Percentiles rank a stretch among this genome's conserved stretches.
phyloP scores from a whole-genome alignment of 1,140 invertebrate genomes.

The Polypedilum pembai region DNA sequence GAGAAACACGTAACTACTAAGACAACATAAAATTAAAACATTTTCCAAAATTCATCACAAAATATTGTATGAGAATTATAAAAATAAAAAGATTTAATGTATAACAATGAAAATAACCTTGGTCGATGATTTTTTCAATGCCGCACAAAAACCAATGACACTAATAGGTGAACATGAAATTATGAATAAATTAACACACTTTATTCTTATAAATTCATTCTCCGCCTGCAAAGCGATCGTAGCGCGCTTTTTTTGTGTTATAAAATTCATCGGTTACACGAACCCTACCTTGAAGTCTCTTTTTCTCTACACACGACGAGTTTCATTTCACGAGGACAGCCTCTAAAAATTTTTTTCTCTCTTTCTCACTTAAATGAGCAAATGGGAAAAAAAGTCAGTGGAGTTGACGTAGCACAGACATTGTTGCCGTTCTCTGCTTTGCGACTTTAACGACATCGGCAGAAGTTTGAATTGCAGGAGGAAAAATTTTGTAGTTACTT shows the following conservation, averaged over 20 bases:
- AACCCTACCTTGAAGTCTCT: background rate
- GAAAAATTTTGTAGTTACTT: constrained; percentile 25
- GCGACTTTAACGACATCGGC: constrained; percentile 15
- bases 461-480: constrained; percentile 21
- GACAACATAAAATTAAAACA: background rate
- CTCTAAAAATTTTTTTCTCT: background rate
- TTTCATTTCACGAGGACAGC: background rate
- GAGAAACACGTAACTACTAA: background rate
- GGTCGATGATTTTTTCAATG: constrained; percentile 24
- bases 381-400: constrained; percentile 9
- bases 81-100: background rate
- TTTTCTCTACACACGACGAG: background rate
- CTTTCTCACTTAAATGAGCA: background rate
- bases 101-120: background rate
- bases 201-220: background rate
- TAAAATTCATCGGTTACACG: background rate
- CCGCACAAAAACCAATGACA: constrained; percentile 19
- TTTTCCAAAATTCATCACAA: background rate
- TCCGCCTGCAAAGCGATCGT: background rate
- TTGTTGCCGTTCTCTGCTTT: background rate
- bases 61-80: background rate
- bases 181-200: constrained; percentile 18
- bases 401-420: background rate
- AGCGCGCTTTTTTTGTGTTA: background rate
- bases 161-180: constrained; percentile 14